These are phyloP conservation scores for Drosophila prostipennis DNA, from an alignment of 2,888 invertebrate genomes.

Conservation along the genomic window DNA sequence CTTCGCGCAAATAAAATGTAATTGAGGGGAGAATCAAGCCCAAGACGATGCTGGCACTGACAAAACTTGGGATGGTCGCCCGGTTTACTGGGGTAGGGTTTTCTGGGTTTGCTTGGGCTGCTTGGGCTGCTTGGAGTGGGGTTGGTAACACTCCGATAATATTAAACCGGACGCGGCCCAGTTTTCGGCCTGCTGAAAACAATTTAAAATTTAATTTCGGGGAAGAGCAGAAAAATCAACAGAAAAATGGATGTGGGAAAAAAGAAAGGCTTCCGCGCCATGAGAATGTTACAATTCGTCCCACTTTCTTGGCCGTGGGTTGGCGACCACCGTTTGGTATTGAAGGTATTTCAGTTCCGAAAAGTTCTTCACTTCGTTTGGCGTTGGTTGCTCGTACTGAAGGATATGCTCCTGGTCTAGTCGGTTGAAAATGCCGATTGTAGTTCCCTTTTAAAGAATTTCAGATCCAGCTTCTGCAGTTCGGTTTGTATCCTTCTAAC, in stretches of 20 bases:
- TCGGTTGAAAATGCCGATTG: background rate
- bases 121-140: background rate
- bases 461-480: too few relatives aligned
- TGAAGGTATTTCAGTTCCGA: background rate
- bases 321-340: background rate
- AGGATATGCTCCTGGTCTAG: background rate
- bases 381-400: background rate
- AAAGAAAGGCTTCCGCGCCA: conserved; percentile 28
- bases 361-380: background rate
- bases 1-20: conserved; percentile 72
- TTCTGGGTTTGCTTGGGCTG: conserved; percentile 14
- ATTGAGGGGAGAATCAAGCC: conserved; percentile 62
- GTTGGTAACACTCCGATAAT: conserved; percentile 34
- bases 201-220: conserved; percentile 77
- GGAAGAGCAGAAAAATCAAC: conserved; percentile 70
- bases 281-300: conserved; percentile 9
- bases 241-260: conserved; percentile 45
- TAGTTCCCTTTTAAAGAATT: too few relatives aligned
- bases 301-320: conserved; percentile 5
- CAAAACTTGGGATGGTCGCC: conserved; percentile 22
- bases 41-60: conserved; percentile 40
- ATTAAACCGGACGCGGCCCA: conserved; percentile 43
- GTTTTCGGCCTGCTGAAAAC: conserved; percentile 45
- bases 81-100: conserved; percentile 13
- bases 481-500: too few relatives aligned